Conservation (phyloP, 2,888 invertebrate genomes). For the Pyrochroa serraticornis region DNA sequence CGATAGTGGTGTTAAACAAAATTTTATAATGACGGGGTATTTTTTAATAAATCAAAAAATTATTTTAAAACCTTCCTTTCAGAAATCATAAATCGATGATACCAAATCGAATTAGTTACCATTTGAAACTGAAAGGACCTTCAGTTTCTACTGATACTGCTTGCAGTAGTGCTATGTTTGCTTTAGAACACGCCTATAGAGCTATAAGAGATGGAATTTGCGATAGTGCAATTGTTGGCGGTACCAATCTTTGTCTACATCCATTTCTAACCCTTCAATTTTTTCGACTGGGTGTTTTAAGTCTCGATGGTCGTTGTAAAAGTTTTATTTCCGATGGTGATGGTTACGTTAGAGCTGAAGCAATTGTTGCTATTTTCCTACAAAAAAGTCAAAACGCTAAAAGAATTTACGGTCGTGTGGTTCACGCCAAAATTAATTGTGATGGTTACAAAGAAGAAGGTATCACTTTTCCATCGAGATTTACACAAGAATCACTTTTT, state of each 20-base stretch:
- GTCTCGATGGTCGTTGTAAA: conserved; percentile 85
- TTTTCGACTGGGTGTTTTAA: conserved; percentile 76
- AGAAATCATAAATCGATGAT: conserved; percentile 80
- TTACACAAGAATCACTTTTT: conserved; percentile 66
- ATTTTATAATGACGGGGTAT: too few relatives aligned
- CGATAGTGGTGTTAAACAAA: too few relatives aligned
- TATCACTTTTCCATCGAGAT: conserved; percentile 51
- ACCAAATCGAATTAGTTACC: conserved; percentile 88
- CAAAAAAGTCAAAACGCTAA: conserved; percentile 66
- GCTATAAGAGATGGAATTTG: conserved; percentile 81
- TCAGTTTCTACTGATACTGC: conserved; percentile 91
- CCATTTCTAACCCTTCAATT: conserved; percentile 91
- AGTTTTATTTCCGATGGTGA: conserved; percentile 85
- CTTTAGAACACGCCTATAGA: conserved; percentile 80
- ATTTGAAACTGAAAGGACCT: conserved; percentile 86
- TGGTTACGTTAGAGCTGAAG: conserved; percentile 85
- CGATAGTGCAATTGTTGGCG: conserved; percentile 89
- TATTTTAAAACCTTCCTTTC: conserved; percentile 7
- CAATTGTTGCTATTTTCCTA: conserved; percentile 71
- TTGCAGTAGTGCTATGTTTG: conserved; percentile 89
- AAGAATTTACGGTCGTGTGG: conserved; percentile 60
- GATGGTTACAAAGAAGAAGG: conserved; percentile 50
- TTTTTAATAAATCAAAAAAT: too few relatives aligned
- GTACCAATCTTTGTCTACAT: conserved; percentile 83
- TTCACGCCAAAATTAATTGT: conserved; percentile 48